Evolutionary conservation across 2,113 vertebrate species (phyloP).

Genomic region (Nymphicus hollandicus): DNA sequence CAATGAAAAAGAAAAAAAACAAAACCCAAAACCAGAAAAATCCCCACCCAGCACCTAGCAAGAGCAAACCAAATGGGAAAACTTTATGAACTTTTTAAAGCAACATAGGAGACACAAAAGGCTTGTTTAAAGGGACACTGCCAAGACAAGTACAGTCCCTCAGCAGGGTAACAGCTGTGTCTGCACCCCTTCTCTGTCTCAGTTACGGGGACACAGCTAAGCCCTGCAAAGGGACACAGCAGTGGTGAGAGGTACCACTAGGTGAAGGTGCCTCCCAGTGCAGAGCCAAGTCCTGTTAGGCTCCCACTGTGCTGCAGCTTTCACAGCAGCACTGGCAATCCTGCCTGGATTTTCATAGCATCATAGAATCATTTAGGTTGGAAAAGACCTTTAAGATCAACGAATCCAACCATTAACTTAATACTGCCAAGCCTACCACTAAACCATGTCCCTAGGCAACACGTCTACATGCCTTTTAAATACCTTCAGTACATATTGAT

Average conservation of each 20-base stretch:
- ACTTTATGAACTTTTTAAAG: slow-evolving; percentile 61
- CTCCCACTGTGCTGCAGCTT: not conserved
- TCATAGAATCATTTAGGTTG: not conserved
- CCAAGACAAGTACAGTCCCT: not conserved
- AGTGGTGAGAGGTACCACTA: fast-evolving
- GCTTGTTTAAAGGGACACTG: not conserved
- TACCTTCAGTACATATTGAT: not conserved
- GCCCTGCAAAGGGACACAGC: not conserved
- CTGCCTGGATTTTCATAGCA: not conserved
- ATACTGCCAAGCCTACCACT: not conserved
- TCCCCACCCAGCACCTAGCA: slow-evolving; percentile 62
- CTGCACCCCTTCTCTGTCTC: not conserved
- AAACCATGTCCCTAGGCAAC: not conserved
- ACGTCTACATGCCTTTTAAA: not conserved
- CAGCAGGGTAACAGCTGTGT: not conserved
- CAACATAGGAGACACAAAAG: not conserved
- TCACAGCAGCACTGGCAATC: not conserved
- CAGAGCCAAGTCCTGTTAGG: not conserved
- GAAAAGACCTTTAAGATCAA: not conserved
- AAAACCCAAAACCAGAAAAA: not conserved
- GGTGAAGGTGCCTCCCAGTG: not conserved
- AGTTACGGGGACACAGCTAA: not conserved
- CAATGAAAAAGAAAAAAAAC: not conserved
- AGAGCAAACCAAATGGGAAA: slow-evolving; percentile 62
- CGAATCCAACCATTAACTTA: not conserved